Conservation (phyloP, 2,888 invertebrate genomes). For the Polia nebulosa region DNA sequence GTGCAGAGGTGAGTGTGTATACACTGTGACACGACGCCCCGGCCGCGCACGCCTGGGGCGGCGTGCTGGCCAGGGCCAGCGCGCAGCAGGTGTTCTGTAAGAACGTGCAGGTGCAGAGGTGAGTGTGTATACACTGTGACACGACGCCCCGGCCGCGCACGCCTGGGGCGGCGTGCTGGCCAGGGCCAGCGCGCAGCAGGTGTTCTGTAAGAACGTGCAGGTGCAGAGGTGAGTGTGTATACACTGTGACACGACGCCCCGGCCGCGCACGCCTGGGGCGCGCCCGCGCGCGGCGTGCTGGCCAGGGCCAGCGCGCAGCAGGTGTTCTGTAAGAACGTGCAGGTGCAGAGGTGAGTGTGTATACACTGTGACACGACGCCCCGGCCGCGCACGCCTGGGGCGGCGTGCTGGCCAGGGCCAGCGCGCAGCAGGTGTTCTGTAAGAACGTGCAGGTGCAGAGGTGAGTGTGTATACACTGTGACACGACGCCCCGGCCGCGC, state of each 20-base stretch:
- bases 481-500: not conserved
- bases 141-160: too few species aligned
- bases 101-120: too few species aligned
- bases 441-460: slow-evolving; percentile 1
- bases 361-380: not conserved
- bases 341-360: slow-evolving; percentile 12
- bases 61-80: too few species aligned
- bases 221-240: not conserved
- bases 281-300: not conserved
- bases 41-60: too few species aligned
- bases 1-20: slow-evolving; percentile 1
- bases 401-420: not conserved
- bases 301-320: not conserved
- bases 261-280: not conserved
- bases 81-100: too few species aligned
- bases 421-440: not conserved
- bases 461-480: not conserved
- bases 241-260: not conserved
- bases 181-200: too few species aligned
- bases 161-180: too few species aligned
- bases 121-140: too few species aligned
- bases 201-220: not conserved
- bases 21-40: too few species aligned
- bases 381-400: not conserved
- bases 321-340: slow-evolving; percentile 14